Evolutionary conservation across 2,797 vertebrate genomes (phyloP).

Genomic region (Periparus ater): DNA sequence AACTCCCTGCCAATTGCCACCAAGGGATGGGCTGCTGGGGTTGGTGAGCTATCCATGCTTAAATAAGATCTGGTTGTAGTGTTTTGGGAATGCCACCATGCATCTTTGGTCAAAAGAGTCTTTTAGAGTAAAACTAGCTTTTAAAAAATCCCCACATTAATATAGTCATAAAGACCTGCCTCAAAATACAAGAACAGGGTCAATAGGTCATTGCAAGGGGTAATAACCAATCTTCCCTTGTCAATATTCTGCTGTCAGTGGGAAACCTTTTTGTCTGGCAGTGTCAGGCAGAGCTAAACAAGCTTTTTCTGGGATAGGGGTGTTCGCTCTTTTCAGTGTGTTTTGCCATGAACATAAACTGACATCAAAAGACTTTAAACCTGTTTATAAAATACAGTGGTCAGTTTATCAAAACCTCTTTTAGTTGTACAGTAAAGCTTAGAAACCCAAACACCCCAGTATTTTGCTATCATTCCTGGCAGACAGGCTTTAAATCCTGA

Average conservation of each 20-base stretch:
- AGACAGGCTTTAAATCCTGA: not conserved
- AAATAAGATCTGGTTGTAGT: not conserved
- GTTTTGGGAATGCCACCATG: not conserved
- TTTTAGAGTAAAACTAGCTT: not conserved
- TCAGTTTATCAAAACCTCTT: not conserved
- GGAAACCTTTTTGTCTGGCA: not conserved
- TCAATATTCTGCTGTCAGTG: not conserved
- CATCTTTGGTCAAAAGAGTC: not conserved
- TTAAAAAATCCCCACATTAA: not conserved
- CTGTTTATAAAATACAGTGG: not conserved
- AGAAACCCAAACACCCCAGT: not conserved
- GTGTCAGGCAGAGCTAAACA: not conserved
- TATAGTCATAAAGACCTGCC: not conserved
- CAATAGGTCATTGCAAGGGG: not conserved
- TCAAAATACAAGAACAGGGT: not conserved
- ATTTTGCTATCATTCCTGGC: not conserved
- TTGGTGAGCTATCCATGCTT: not conserved
- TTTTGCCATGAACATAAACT: not conserved
- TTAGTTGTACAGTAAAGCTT: not conserved
- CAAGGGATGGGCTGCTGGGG: not conserved
- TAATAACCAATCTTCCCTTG: not conserved
- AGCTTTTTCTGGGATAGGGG: not conserved
- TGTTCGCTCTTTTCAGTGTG: not conserved
- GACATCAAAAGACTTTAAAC: not conserved
- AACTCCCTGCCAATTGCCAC: not conserved